These are phyloP conservation scores for Eupithecia insigniata DNA, from an alignment of 2,888 invertebrate genomes.

Conservation along the genomic window DNA sequence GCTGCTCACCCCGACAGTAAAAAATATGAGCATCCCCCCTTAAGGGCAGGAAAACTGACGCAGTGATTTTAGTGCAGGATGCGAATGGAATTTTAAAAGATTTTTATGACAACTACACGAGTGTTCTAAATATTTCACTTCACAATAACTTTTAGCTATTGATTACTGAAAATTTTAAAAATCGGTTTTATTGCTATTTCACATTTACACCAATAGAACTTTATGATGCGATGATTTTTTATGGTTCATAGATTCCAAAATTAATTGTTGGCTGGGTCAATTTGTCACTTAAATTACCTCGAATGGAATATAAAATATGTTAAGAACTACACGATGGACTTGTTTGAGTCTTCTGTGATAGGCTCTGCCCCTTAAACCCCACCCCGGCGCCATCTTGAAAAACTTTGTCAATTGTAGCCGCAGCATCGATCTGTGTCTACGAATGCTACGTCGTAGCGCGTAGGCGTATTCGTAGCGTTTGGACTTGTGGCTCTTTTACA, in stretches of 20 bases:
- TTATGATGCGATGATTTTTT: background rate
- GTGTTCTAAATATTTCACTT: background rate
- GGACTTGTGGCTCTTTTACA: background rate
- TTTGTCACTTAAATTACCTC: background rate
- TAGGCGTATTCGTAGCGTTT: constrained; percentile 36
- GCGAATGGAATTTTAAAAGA: background rate
- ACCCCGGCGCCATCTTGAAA: constrained; percentile 79
- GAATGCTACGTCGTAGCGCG: constrained; percentile 49
- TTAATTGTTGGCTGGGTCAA: background rate
- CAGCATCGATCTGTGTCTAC: constrained; percentile 81
- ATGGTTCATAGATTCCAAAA: background rate
- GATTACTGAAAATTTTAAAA: background rate
- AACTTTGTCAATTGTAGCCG: constrained; percentile 81
- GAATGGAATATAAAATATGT: background rate
- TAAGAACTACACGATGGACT: background rate
- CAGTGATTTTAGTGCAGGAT: background rate
- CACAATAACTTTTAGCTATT: background rate
- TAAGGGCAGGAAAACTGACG: background rate
- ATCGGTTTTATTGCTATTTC: background rate
- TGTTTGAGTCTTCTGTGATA: background rate
- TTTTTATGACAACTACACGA: background rate
- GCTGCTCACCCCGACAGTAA: constrained; percentile 84
- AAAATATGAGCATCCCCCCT: constrained; percentile 81
- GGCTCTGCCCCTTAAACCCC: constrained; percentile 42
- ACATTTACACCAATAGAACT: background rate